These are phyloP conservation scores for Chionomys nivalis DNA, from an alignment of 2,113 vertebrate species.

Conservation along the genomic window DNA sequence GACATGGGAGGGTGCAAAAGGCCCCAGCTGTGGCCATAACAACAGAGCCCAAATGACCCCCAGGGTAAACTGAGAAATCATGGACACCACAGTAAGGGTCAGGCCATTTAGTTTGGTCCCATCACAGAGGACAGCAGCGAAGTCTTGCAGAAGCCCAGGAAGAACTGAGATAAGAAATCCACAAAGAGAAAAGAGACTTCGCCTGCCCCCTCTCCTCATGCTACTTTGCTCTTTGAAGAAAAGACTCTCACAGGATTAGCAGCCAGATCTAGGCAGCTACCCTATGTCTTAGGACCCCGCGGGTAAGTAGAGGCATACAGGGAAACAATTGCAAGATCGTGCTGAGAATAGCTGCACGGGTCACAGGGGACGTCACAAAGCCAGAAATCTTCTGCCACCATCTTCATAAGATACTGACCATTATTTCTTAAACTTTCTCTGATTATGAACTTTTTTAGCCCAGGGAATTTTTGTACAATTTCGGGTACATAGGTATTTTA, in stretches of 20 bases:
- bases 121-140: neutral
- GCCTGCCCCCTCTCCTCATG: slow-evolving; percentile 5
- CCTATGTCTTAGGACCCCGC: neutral
- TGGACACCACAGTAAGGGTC: neutral
- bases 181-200: slow-evolving; percentile 39
- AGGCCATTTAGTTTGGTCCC: neutral
- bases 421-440: neutral
- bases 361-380: fast-evolving
- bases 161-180: slow-evolving; percentile 53
- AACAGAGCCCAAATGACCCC: neutral
- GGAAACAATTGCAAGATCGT: neutral
- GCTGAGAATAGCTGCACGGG: neutral
- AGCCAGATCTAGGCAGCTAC: neutral
- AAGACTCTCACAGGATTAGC: neutral
- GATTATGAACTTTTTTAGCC: neutral
- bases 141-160: neutral
- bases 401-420: neutral
- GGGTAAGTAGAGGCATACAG: neutral
- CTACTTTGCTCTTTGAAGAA: slow-evolving; percentile 32
- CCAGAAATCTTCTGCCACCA: neutral
- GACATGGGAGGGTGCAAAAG: neutral
- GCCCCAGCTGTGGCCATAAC: neutral
- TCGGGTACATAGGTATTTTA: neutral
- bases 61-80: neutral
- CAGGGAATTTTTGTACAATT: neutral